A percentile compares a stretch with the other conserved stretches of the same genome.
Evolutionary conservation across 2,888 invertebrate genomes (phyloP).

Genomic region (Drosophila trichaetosa): DNA sequence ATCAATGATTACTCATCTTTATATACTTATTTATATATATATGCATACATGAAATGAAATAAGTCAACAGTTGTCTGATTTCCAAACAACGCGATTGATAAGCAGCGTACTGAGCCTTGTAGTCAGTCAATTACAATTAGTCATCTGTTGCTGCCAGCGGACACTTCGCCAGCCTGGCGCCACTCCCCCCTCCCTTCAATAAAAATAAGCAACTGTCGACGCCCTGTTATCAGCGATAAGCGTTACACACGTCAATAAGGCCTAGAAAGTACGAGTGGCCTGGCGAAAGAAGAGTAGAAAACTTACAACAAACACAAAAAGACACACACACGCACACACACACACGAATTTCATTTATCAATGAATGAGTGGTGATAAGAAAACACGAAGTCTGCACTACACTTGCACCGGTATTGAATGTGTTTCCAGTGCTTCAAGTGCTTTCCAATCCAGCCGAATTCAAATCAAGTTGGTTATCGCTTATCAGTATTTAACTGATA

Average conservation of each 20-base stretch:
- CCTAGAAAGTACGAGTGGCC: conserved; percentile 48
- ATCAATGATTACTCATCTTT: conserved; percentile 71
- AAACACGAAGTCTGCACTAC: conserved; percentile 9
- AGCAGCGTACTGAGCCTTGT: conserved; percentile 51
- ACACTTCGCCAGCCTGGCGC: conserved; percentile 41
- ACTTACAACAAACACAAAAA: conserved; percentile 22
- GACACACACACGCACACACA: neutral
- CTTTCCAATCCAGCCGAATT: conserved; percentile 29
- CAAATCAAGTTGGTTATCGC: conserved; percentile 53
- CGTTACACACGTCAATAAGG: conserved; percentile 24
- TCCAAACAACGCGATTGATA: conserved; percentile 71
- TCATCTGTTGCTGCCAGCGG: conserved; percentile 43
- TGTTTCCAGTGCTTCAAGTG: neutral
- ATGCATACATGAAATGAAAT: conserved; percentile 17
- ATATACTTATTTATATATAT: neutral
- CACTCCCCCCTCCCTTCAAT: neutral
- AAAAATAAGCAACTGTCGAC: conserved; percentile 8
- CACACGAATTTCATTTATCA: conserved; percentile 58
- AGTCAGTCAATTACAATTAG: conserved; percentile 41
- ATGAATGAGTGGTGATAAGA: conserved; percentile 58
- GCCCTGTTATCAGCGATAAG: conserved; percentile 52
- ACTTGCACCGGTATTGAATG: conserved; percentile 4
- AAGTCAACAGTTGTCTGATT: conserved; percentile 73
- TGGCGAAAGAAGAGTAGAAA: conserved; percentile 14
- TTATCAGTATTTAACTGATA: conserved; percentile 45